Base-by-base conservation (phyloP, 2,888 invertebrate genomes). In the Crioceris asparagi region DNA sequence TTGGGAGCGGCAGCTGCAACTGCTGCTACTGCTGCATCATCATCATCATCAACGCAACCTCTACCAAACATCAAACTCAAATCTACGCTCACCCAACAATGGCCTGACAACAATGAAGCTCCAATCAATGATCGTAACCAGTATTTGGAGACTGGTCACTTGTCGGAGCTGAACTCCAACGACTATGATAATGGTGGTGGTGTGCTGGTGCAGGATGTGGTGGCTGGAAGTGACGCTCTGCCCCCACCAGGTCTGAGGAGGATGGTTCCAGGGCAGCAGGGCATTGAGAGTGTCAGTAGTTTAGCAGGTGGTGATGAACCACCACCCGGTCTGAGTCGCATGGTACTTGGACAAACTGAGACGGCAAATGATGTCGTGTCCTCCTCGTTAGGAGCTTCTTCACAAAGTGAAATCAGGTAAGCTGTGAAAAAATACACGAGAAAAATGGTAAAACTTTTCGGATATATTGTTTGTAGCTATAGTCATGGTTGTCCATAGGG, bases 121-220 rank as follows among this genome's bases (percentile, higher is more conserved):
- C 77, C 79, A 0, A 75, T 73, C 42, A 76, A 74, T 56, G 83
- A 83, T 50, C 68, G 83, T 39, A 81, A 83, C 57, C 79, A 83
- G 58, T 83, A 83, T 58, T 62, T 83, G 40, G 82, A 83, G 62
- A 83, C 83, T 2, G 82, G 82, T 12, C 81, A 82, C 53, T 61
- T 83, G 31, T 80, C 79, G 2, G 74, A 75, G 48, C 64, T 66
- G 7, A 69, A 69, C 47, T 40, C 46, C n/a, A 36, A 15, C 10
- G 43, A 39, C n/a, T 42, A 37, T 23, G 37, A 29, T 11, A 23
- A 29, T n/a, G 41, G 21, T 15, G 29, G 32, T 2, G 36, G 36
- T 15, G 21, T 30, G 8, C 17, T 26, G 14, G 18, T 29, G 11
- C 23, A n/a, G 19, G 19, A 29, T n/a, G n/a, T n/a, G n/a, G n/a